These are phyloP conservation scores for Drosophila greeni DNA, from an alignment of 2,888 invertebrate species.

Conservation along the genomic window DNA sequence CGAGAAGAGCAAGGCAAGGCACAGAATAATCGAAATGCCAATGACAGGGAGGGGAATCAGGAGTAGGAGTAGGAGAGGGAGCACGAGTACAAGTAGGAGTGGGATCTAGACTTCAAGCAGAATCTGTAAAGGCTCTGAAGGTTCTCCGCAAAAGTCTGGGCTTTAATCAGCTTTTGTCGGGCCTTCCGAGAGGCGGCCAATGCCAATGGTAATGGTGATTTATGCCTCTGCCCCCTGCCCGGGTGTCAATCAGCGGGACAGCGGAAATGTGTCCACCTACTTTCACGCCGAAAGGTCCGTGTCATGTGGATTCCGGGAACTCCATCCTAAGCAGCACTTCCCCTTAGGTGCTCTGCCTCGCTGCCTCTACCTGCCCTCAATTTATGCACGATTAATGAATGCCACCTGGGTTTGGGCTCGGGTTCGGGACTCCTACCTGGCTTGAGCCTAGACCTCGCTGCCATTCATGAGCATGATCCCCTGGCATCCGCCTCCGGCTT, in stretches of 20 bases:
- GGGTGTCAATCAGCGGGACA: conserved; percentile 50
- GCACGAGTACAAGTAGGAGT: too few species aligned
- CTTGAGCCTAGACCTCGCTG: conserved; percentile 6
- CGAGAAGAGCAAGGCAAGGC: conserved; percentile 5
- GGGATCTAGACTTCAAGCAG: too few species aligned
- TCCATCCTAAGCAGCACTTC: conserved; percentile 14
- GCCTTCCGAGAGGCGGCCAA: conserved; percentile 18
- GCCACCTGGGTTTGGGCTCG: conserved; percentile 57
- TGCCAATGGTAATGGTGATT: conserved; percentile 41
- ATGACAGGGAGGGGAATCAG: conserved; percentile 14
- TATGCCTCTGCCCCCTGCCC: conserved; percentile 36
- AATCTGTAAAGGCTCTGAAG: conserved; percentile 2
- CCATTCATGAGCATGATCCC: conserved; percentile 49
- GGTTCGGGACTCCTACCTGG: conserved; percentile 20
- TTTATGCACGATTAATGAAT: conserved; percentile 73
- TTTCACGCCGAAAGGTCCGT: conserved; percentile 58
- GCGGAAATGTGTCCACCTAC: conserved; percentile 72
- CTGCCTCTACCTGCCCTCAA: conserved; percentile 46
- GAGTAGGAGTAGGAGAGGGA: too few species aligned
- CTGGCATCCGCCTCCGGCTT: conserved; percentile 28
- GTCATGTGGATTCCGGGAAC: conserved; percentile 49
- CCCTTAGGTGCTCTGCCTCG: too few species aligned
- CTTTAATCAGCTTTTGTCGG: conserved; percentile 65
- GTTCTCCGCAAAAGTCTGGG: too few species aligned
- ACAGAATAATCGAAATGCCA: conserved; percentile 66